Evolutionary conservation across 2,113 vertebrate genomes (phyloP).

Genomic region (Aegotheles bennettii): DNA sequence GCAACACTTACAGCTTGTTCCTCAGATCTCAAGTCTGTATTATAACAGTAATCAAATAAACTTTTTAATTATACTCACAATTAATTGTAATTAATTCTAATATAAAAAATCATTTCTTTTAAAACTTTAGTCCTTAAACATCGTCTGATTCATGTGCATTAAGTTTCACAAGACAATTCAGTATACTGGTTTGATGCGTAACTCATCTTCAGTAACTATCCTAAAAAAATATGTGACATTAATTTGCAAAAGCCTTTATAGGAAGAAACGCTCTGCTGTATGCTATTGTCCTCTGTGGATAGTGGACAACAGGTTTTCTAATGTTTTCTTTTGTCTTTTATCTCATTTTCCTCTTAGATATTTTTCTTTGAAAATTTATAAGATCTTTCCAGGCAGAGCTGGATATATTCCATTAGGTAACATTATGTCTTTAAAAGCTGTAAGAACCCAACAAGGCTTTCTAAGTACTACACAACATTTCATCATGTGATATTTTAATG

Average conservation of each 20-base stretch:
- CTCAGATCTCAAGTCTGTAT: background rate
- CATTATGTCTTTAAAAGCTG: background rate
- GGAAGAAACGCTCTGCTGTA: constrained; percentile 12
- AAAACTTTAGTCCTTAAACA: background rate
- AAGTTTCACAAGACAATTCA: constrained; percentile 44
- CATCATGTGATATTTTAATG: background rate
- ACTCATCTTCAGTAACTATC: constrained; percentile 22
- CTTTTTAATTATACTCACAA: background rate
- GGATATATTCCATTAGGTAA: background rate
- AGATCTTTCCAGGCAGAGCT: background rate
- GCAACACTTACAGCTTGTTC: background rate
- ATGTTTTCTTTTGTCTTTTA: constrained; percentile 2
- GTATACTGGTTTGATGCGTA: constrained; percentile 37
- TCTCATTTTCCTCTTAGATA: background rate
- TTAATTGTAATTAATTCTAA: background rate
- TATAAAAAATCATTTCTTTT: background rate
- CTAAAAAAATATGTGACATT: constrained; percentile 22
- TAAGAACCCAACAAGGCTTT: background rate
- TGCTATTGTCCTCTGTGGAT: background rate
- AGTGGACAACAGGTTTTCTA: background rate
- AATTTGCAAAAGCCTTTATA: constrained; percentile 19
- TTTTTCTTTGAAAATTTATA: background rate
- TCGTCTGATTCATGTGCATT: constrained; percentile 39
- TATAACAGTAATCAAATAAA: background rate
- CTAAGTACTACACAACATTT: background rate